Evolutionary conservation across 92 coral and sea anemone genomes (phyloP), one percentile per base, ranked within the genome.

Genomic region (Ricordea florida): DNA sequence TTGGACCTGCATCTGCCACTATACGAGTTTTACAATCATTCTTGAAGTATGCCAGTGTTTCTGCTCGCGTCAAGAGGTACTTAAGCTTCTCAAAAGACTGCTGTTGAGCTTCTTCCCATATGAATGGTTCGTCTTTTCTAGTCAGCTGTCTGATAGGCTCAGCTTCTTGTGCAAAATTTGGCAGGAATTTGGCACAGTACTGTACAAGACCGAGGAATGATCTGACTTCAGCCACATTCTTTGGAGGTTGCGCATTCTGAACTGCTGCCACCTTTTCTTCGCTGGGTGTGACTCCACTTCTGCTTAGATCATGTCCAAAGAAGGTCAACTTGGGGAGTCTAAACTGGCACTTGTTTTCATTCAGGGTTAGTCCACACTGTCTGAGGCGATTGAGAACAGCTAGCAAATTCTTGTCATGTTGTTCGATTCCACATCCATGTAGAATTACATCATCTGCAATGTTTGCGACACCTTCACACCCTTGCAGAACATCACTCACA

Each of bases 131-230:
- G 17, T 56, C 71, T 67, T 79, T 80, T 49, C 79, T 71, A 30
- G 57, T 56, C 57, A 79, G 78, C 66, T 49, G 55, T 49, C 82
- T 53, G 34, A 78, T 42, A 20, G 90, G 81, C 21, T 85, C 85
- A 6, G 85, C 85, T 14, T 57, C 45, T 43, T 62, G 62, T 24
- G 71, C 73, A 62, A 77, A 78, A 29, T 85, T 53, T 10, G 86
- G 79, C 69, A 85, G 65, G 53, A 85, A 85, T 61, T 85, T 78
- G 57, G 86, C 76, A 23, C 60, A 72, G 35, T 78, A 72, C 55
- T 72, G 86, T 27, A 79, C 90, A 18, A 79, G 85, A 4, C 69
- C 50, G 15, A 78, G 9, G 58, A 78, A 78, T 0, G 76, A 66
- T 25, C 78, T 51, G 35, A 78, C 62, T 66, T 79, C 85, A 26